A percentile compares a stretch with the other conserved stretches of the same genome.
These are phyloP conservation scores for Embiotoca jacksoni DNA, from an alignment of 2,113 vertebrate genomes.

Conservation along the genomic window DNA sequence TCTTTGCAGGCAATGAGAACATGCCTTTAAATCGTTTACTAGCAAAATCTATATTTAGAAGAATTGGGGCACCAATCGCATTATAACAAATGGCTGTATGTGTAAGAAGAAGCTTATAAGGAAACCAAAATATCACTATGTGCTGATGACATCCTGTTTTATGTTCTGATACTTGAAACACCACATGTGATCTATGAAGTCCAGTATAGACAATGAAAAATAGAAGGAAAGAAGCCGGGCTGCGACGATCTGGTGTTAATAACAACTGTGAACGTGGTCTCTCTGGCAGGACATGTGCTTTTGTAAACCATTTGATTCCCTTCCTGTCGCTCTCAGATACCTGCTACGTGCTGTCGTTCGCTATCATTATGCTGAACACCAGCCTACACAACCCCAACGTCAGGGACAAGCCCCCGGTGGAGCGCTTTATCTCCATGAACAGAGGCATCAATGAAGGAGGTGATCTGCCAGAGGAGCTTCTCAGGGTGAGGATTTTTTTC, in stretches of 20 bases:
- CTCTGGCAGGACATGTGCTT: neutral
- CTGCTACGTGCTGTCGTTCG: constrained; percentile 96
- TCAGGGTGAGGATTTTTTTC: constrained; percentile 83
- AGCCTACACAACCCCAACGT: constrained; percentile 99
- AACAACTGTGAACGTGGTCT: neutral
- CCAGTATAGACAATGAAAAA: no score
- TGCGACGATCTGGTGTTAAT: no score
- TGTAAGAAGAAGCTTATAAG: neutral
- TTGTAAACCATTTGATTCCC: neutral
- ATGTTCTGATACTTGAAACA: neutral
- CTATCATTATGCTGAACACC: constrained; percentile 99
- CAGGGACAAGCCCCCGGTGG: constrained; percentile 94
- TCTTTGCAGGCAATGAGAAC: neutral
- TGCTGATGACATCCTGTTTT: constrained; percentile 32
- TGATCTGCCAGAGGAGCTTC: constrained; percentile 96
- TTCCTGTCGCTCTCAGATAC: constrained; percentile 86
- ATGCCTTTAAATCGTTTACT: neutral
- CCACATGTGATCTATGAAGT: no score
- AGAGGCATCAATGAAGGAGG: constrained; percentile 98
- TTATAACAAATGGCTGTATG: neutral
- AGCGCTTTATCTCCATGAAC: constrained; percentile 98
- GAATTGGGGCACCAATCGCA: neutral
- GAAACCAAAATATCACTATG: neutral
- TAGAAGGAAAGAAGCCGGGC: no score
- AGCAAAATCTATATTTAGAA: neutral